Base-by-base conservation (phyloP, 2,888 invertebrate genomes). In the Drosophila nigritarsus region DNA sequence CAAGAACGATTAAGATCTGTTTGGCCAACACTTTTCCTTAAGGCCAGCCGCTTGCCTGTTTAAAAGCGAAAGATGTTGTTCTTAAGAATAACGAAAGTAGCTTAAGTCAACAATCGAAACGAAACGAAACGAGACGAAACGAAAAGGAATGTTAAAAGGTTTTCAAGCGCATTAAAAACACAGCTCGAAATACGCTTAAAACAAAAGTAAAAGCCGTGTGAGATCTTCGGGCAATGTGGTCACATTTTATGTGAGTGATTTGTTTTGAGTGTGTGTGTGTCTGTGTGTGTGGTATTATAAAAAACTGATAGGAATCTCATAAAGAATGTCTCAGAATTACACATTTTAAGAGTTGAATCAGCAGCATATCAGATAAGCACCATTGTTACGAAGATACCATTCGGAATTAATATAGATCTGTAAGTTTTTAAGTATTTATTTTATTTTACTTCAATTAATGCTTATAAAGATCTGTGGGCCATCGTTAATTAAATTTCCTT, bases 101-200 rank as follows among this genome's bases (percentile, higher is more conserved):
- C 89, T 86, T 86, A 87, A 89, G 75, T 80, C 82, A 76, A 89
- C 76, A 87, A 62, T 53, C 58, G 20, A 48, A 54, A 49, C 54
- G 51, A 67, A 49, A 49, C 54, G 61, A 32, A 54, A 51, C 42
- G 42, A 62, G 42, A 53, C 54, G 64, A 73, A 87, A 83, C 54
- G 88, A 78, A 89, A 79, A 56, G 86, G 82, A 90, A 84, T 88
- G 69, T 88, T 85, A 83, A 90, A 85, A 90, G 90, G 87, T 74
- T 90, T 79, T 72, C 70, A 63, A 67, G 66, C 51, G 70, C 81
- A 73, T 62, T 66, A 65, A 62, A 70, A 66, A 54, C 8, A 32
- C n/a, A 40, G 38, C 61, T 73, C 49, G 48, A 62, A 63, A 58
- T 36, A 60, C 55, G 63, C 67, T 74, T 79, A 68, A 80, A 75